Base-by-base conservation (phyloP, 2,888 invertebrate genomes). In the Meiosimyza decipiens region DNA sequence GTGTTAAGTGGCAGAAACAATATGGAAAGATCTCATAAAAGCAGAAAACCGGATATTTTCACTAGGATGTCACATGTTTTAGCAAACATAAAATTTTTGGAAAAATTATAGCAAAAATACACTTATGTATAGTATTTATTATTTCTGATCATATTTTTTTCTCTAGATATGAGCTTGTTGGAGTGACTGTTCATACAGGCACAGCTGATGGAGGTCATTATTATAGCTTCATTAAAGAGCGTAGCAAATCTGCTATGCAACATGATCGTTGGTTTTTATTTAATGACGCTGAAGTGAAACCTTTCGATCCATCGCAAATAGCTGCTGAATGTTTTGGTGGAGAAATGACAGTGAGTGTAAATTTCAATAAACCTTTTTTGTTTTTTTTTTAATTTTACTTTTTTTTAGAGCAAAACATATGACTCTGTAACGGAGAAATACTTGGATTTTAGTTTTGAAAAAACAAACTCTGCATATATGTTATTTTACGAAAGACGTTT, bases 401-500 rank as follows among this genome's bases (percentile, higher is more conserved):
- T n/a, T 65, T 65, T 76, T 18, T 87, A 95, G 94, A 97, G 97
- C 83, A 97, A 97, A 89, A 97, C 97, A 0, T 98, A 97, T 84
- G 98, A 98, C 85, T 95, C 97, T 0, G 96, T 97, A 33, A 96
- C 96, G 11, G 98, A 98, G 82, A 97, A 97, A 86, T 98, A 97
- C 86, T 94, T 98, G 94, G 98, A 98, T 86, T 96, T 98, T 84
- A 97, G 97, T 81, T 97, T 97, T 85, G 98, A 98, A 88, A 98
- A 98, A 89, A 97, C 97, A 3, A 97, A 98, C 87, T 97, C 96
- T 83, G 98, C 98, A 1, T 98, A 98, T 87, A 98, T 98, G 98
- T 86, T 98, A 79, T 98, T 98, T 87, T 98, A 98, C 88, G 97
- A 98, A 86, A 91, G 95, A 80, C 93, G 93, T 76, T 90, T 84